Conservation (phyloP, 2,888 invertebrate species). For the Imbricaverruca yamaguchii region DNA sequence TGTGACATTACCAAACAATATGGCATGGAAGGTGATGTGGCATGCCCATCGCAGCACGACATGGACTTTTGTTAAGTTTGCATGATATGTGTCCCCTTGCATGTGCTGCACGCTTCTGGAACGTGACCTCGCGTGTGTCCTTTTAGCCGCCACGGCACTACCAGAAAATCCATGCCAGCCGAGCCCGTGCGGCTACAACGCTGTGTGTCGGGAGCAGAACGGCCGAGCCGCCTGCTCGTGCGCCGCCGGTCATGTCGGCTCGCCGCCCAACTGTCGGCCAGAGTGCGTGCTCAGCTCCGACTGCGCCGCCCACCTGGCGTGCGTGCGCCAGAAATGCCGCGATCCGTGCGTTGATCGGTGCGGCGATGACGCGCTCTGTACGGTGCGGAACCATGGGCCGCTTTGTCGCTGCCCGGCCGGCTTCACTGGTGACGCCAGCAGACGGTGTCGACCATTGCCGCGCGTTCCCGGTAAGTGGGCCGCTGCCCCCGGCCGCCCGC, state of each 20-base stretch:
- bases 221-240: slow-evolving; percentile 51
- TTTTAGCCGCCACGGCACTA: neutral
- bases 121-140: neutral
- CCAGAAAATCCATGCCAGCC: slow-evolving; percentile 56
- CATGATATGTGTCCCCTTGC: no score
- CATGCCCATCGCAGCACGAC: no score
- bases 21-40: no score
- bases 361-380: slow-evolving; percentile 61
- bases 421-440: slow-evolving; percentile 37
- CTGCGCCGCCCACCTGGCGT: slow-evolving; percentile 51
- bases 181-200: slow-evolving; percentile 66
- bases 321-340: slow-evolving; percentile 35
- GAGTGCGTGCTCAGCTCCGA: slow-evolving; percentile 71
- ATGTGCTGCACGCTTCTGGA: neutral
- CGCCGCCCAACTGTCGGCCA: slow-evolving; percentile 48
- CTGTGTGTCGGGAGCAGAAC: slow-evolving; percentile 41
- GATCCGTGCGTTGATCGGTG: slow-evolving; percentile 34
- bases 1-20: no score
- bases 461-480: slow-evolving; percentile 29
- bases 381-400: slow-evolving; percentile 49
- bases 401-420: slow-evolving; percentile 38
- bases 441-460: slow-evolving; percentile 33
- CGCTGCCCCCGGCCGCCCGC: no score
- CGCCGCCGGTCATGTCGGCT: slow-evolving; percentile 55
- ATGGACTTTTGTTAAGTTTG: no score